Evolutionary conservation across 2,113 vertebrate genomes (phyloP), one percentile per base, ranked within the genome.

Genomic region (Otocyon megalotis): DNA sequence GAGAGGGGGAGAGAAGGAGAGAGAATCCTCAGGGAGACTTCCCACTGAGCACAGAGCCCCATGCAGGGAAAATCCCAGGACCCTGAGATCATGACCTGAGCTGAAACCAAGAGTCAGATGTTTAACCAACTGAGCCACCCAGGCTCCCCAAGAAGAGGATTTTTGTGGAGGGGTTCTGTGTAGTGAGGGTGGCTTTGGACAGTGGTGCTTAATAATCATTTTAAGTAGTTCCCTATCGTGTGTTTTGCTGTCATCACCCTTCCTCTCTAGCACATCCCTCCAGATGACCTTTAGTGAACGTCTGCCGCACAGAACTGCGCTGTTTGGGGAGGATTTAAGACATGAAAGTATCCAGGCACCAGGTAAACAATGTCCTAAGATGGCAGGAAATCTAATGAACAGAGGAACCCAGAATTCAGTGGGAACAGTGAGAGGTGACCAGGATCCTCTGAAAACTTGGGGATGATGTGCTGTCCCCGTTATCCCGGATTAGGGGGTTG

Each of bases 271-370:
- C 12, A 12, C 17, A 56, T 20, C n/a, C 58, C 5, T 32, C 22
- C n/a, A 58, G 63, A 88, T 50, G 85, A 79, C 5, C 3, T 65
- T 94, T 54, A 81, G 53, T 84, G 71, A 83, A 92, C 56, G 37
- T 72, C 48, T 81, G 54, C 28, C 60, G 69, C 28, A 50, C 50
- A 58, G 72, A 96, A 92, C 50, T 48, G n/a, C 54, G 50, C 67
- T 92, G 26, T 83, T 93, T 76, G 7, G 54, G 79, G 69, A 89
- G 56, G 62, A 43, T 28, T 88, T 85, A 89, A 90, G 90, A 50
- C 76, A 89, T 48, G 32, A 87, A 90, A 63, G 35, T 53, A 3
- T 76, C 50, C 88, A 88, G 32, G 63, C 26, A n/a, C 9, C 19
- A 53, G 43, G 81, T 30, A 88, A 90, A 80, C 53, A 63, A 43